Conservation (phyloP, 2,888 invertebrate genomes). For the Neoitamus cyanurus region DNA sequence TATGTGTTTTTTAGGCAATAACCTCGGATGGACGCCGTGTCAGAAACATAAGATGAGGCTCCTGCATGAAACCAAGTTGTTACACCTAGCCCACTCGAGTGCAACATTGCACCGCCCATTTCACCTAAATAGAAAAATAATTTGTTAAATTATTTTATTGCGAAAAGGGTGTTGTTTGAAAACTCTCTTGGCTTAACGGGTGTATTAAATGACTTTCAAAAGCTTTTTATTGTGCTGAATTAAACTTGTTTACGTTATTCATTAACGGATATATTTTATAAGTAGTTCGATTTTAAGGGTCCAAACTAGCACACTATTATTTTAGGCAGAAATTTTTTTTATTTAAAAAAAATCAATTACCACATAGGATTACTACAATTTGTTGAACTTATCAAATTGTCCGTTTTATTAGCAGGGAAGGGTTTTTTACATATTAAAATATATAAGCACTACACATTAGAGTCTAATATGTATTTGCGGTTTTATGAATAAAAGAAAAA, state of each 20-base stretch:
- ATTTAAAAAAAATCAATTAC: background rate
- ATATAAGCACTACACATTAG: too few species aligned
- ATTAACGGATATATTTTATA: background rate
- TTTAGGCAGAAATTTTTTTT: background rate
- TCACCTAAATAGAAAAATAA: constrained; percentile 58
- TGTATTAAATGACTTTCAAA: background rate
- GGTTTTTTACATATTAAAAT: too few species aligned
- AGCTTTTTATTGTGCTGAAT: background rate
- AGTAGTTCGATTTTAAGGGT: background rate
- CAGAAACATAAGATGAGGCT: constrained; percentile 56
- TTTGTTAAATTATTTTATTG: background rate
- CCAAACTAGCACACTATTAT: background rate
- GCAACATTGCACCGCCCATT: constrained; percentile 57
- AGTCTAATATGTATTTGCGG: too few species aligned
- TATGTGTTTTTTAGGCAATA: background rate
- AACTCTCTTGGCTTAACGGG: background rate
- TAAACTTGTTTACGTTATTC: background rate
- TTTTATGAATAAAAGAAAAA: too few species aligned
- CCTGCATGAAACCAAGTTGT: constrained; percentile 67
- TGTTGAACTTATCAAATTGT: background rate
- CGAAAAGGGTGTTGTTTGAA: background rate
- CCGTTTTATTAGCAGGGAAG: too few species aligned
- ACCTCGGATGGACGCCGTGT: constrained; percentile 33
- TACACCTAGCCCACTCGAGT: constrained; percentile 63
- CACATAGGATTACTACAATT: background rate